Evolutionary conservation across 2,797 vertebrate genomes (phyloP).

Genomic region (Argya squamiceps): DNA sequence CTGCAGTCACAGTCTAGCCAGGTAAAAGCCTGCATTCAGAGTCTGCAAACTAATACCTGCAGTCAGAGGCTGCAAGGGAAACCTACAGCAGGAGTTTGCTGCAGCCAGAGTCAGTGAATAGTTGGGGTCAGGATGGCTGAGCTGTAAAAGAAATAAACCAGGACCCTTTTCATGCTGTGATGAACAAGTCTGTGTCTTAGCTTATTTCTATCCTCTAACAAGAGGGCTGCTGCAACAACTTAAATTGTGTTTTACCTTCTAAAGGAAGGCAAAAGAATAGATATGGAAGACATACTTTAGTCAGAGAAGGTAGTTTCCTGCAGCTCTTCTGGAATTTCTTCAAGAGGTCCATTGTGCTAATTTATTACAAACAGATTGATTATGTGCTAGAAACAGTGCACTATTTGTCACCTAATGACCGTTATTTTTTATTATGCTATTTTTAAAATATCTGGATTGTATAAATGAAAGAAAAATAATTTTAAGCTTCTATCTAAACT

Average conservation of each 20-base stretch:
- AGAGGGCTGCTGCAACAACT: background rate
- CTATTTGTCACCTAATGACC: background rate
- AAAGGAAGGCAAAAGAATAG: background rate
- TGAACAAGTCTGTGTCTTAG: background rate
- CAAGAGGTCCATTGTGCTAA: background rate
- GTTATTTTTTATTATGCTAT: background rate
- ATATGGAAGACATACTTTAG: background rate
- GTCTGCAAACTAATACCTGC: no score
- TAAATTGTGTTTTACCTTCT: background rate
- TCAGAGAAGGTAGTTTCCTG: background rate
- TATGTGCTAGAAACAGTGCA: background rate
- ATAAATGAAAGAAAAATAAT: background rate
- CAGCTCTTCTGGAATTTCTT: background rate
- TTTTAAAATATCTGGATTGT: background rate
- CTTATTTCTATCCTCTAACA: background rate
- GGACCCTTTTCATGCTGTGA: background rate
- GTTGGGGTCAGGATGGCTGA: background rate
- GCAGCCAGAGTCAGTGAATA: background rate
- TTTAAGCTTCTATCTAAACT: background rate
- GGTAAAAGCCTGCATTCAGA: background rate
- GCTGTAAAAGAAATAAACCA: background rate
- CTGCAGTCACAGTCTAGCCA: background rate
- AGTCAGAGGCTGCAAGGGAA: background rate
- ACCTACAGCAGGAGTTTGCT: background rate
- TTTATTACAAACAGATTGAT: background rate